Base-by-base conservation (phyloP, 1,140 invertebrate species). In the Temnothorax curvispinosus region DNA sequence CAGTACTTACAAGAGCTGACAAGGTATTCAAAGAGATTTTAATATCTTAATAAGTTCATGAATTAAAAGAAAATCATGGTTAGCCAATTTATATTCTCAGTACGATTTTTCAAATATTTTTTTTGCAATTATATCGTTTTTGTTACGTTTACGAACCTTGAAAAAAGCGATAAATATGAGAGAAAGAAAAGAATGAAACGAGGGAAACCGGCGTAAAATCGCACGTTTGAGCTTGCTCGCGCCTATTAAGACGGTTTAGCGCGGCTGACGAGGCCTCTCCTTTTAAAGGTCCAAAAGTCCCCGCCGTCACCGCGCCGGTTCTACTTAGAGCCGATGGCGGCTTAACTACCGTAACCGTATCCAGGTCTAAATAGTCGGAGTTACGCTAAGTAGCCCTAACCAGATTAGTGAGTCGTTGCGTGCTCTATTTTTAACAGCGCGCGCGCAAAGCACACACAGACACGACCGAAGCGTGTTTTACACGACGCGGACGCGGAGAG, bases 331-430 rank as follows among this genome's bases (percentile, higher is more conserved):
- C 77, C 89, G 89, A 90, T 88, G 71, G 67, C 76, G 60, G 90
- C 89, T 86, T 90, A 91, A 92, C 88, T 84, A 86, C 93, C 92
- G 92, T 91, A 93, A 93, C 91, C 92, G 93, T 93, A 94, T 95
- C 92, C 93, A 94, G 93, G 94, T 95, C 94, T 95, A 95, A 95
- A 95, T 95, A 94, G 94, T 95, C 92, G 92, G 93, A 92, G 94
- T 93, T 93, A 93, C 94, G 94, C 94, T 95, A 95, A 95, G 93
- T 95, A 94, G 93, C 93, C 93, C 94, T 95, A 95, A 95, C 94
- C 93, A 95, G 94, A 95, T 95, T 95, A 95, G 94, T 95, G 92
- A 94, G 94, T 94, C 92, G 94, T 94, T 95, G 94, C 94, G 92
- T 94, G 94, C 94, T 95, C 94, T 95, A 95, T 95, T 95, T 95